Percentiles rank a stretch among this genome's conserved stretches.
phyloP scores from a whole-genome alignment of 2,888 invertebrate species.

The Athripsodes cinereus region DNA sequence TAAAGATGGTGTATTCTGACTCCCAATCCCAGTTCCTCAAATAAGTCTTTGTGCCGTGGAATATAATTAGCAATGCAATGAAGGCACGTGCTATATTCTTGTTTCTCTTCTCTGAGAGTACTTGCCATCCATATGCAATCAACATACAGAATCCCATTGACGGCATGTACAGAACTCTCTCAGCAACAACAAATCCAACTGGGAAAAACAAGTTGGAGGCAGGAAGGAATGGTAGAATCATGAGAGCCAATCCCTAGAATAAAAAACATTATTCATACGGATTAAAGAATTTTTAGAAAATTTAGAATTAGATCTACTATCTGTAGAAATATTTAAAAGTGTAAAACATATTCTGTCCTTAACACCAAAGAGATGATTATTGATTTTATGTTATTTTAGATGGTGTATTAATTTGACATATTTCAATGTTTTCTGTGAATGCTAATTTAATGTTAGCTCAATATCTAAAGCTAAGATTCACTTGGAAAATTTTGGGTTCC shows the following conservation, averaged over 20 bases:
- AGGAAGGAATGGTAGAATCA: conserved; percentile 88
- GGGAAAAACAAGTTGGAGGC: conserved; percentile 97
- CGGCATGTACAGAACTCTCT: conserved; percentile 91
- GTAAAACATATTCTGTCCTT: no score
- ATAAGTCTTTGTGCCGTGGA: conserved; percentile 82
- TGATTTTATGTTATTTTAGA: no score
- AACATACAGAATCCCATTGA: conserved; percentile 96
- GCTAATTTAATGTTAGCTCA: no score
- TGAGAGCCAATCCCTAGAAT: conserved; percentile 74
- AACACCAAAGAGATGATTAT: no score
- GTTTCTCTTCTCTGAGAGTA: conserved; percentile 58
- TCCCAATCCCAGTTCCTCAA: conserved; percentile 89
- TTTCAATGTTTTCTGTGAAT: no score
- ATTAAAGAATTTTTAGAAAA: no score
- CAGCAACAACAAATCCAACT: conserved; percentile 95
- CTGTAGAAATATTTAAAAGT: no score
- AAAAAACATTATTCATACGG: no score
- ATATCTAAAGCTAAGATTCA: no score
- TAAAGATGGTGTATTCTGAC: conserved; percentile 89
- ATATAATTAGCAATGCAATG: conserved; percentile 61
- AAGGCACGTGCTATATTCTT: conserved; percentile 61
- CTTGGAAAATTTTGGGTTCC: no score
- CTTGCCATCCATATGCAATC: conserved; percentile 79
- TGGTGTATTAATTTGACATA: no score
- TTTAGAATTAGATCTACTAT: no score